Conservation (phyloP, 2,113 vertebrate species). For the Triplophysa siluroides region DNA sequence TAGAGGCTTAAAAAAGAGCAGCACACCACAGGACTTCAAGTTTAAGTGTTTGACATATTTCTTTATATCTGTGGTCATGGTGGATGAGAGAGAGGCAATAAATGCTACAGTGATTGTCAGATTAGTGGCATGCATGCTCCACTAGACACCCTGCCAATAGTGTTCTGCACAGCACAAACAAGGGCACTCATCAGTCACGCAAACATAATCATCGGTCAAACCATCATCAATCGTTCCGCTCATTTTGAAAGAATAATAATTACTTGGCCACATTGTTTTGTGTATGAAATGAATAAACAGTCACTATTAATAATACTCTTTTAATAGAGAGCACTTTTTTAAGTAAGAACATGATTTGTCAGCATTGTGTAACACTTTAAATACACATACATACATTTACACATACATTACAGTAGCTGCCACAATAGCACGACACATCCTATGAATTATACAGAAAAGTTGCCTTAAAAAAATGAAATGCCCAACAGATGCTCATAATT, state of each 20-base stretch:
- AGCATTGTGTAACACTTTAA: constrained; percentile 80
- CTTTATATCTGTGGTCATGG: constrained; percentile 23
- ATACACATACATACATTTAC: constrained; percentile 53
- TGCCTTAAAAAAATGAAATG: constrained; percentile 49
- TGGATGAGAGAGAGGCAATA: neutral
- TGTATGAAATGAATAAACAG: constrained; percentile 64
- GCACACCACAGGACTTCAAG: constrained; percentile 56
- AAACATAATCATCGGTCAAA: neutral
- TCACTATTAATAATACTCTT: constrained; percentile 75
- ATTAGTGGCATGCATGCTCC: constrained; percentile 49
- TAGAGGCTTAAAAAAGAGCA: constrained; percentile 50
- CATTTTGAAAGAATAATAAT: neutral
- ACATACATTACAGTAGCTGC: constrained; percentile 75
- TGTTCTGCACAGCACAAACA: constrained; percentile 29
- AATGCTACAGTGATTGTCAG: constrained; percentile 49
- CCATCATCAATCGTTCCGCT: neutral
- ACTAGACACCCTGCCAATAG: constrained; percentile 43
- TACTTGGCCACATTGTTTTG: constrained; percentile 7
- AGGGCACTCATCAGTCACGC: neutral
- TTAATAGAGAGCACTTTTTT: constrained; percentile 65
- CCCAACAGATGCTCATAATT: neutral
- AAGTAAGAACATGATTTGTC: constrained; percentile 79
- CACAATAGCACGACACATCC: constrained; percentile 78
- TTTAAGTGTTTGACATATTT: constrained; percentile 46
- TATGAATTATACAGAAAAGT: constrained; percentile 74